Evolutionary conservation across 2,888 invertebrate species (phyloP).

Genomic region (Alsophila aescularia): DNA sequence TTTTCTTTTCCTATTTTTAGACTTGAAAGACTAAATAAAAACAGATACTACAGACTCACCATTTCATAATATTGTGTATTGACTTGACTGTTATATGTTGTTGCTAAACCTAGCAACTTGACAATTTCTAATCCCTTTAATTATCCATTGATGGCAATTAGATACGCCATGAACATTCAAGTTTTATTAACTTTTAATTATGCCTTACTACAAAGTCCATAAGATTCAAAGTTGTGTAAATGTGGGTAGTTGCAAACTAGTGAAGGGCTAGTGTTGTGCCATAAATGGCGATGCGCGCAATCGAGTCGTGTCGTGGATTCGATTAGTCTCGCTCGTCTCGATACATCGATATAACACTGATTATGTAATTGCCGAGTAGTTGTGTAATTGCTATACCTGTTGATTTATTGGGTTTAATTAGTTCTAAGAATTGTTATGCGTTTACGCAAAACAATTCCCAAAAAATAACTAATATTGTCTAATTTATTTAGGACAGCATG

Average conservation of each 20-base stretch:
- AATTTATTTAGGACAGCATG: neutral
- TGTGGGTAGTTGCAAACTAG: slow-evolving; percentile 6
- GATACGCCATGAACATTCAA: slow-evolving; percentile 1
- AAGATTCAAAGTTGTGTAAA: slow-evolving; percentile 3
- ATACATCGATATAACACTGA: slow-evolving; percentile 66
- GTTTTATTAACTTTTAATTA: neutral
- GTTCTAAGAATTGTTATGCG: neutral
- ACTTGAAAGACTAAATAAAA: too few relatives aligned
- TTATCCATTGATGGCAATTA: slow-evolving; percentile 43
- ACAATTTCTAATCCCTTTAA: slow-evolving; percentile 52
- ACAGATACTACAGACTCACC: too few relatives aligned
- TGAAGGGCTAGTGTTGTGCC: slow-evolving; percentile 29
- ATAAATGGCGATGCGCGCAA: slow-evolving; percentile 43
- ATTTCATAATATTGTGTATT: neutral
- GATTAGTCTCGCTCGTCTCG: slow-evolving; percentile 61
- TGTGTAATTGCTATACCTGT: slow-evolving; percentile 19
- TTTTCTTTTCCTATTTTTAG: too few relatives aligned
- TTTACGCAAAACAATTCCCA: too few relatives aligned
- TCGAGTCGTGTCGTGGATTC: slow-evolving; percentile 57
- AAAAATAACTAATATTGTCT: neutral
- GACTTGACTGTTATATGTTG: neutral
- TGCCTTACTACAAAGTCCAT: neutral
- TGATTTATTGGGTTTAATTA: neutral
- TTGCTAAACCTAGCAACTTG: slow-evolving; percentile 39
- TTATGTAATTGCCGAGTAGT: slow-evolving; percentile 64